Evolutionary conservation across 2,888 invertebrate species (phyloP).

Genomic region (Asteroscopus sphinx): DNA sequence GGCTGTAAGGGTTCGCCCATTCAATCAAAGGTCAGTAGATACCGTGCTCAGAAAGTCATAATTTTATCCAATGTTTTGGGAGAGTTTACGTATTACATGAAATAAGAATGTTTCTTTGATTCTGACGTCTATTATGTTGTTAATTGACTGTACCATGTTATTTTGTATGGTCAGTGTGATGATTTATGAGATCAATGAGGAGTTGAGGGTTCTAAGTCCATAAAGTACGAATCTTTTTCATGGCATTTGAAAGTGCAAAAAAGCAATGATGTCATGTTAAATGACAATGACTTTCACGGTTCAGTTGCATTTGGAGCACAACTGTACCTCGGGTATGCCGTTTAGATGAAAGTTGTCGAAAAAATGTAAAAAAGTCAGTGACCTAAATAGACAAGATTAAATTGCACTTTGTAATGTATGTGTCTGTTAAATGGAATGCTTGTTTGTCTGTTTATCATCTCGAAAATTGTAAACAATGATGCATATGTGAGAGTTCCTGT

Average conservation of each 20-base stretch:
- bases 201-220: slow-evolving; percentile 22
- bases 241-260: slow-evolving; percentile 83
- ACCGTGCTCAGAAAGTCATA: slow-evolving; percentile 45
- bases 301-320: slow-evolving; percentile 86
- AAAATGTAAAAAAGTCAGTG: slow-evolving; percentile 73
- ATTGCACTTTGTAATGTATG: slow-evolving; percentile 26
- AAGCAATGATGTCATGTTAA: slow-evolving; percentile 85
- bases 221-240: slow-evolving; percentile 44
- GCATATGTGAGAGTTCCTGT: slow-evolving; percentile 23
- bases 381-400: slow-evolving; percentile 65
- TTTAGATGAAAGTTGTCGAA: slow-evolving; percentile 85
- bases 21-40: slow-evolving; percentile 94
- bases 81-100: slow-evolving; percentile 58
- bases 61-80: slow-evolving; percentile 62
- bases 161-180: slow-evolving; percentile 47
- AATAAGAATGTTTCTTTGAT: slow-evolving; percentile 61
- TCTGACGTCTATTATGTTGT: slow-evolving; percentile 63
- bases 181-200: slow-evolving; percentile 30
- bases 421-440: slow-evolving; percentile 42
- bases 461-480: slow-evolving; percentile 57
- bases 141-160: slow-evolving; percentile 56
- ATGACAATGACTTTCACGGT: slow-evolving; percentile 89
- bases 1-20: slow-evolving; percentile 96
- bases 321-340: slow-evolving; percentile 81
- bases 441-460: slow-evolving; percentile 62